A percentile compares a stretch with the other conserved stretches of the same genome.
Evolutionary conservation across 1,140 invertebrate genomes (phyloP).

Genomic region (Phymorhynchus buccinoides): DNA sequence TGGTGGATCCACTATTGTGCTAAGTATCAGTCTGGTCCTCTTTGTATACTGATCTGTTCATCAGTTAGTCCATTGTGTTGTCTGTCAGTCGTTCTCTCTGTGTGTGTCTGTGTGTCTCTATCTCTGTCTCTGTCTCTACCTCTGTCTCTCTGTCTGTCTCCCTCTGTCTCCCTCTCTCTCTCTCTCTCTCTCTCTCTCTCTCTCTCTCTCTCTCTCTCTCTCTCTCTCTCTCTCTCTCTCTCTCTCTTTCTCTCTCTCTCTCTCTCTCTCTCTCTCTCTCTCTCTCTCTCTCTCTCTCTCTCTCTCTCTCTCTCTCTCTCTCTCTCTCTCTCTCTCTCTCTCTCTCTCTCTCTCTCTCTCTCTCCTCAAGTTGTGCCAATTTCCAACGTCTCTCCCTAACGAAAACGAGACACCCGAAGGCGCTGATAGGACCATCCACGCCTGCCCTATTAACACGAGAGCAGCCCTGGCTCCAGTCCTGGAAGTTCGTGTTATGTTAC

Average conservation of each 20-base stretch:
- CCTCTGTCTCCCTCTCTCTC: slow-evolving; percentile 4
- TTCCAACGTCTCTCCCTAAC: background rate
- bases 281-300: slow-evolving; percentile 4
- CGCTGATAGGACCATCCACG: no score
- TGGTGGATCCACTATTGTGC: no score
- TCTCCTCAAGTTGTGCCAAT: background rate
- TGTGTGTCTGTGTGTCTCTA: slow-evolving; percentile 30
- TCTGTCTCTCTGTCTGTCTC: slow-evolving; percentile 5
- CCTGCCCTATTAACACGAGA: background rate
- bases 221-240: slow-evolving; percentile 6
- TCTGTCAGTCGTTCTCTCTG: background rate
- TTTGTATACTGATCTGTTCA: no score
- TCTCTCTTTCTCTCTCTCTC: slow-evolving; percentile 7
- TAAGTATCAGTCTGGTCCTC: no score
- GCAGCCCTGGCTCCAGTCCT: background rate
- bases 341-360: slow-evolving; percentile 28
- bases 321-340: background rate
- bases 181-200: background rate
- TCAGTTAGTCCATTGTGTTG: background rate
- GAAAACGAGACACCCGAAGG: background rate
- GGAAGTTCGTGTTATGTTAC: background rate
- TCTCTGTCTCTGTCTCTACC: slow-evolving; percentile 27
- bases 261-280: background rate
- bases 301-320: slow-evolving; percentile 8
- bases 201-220: slow-evolving; percentile 30